phyloP scores from a whole-genome alignment of 2,888 invertebrate species.

The Rhamphomyia laevipes region DNA sequence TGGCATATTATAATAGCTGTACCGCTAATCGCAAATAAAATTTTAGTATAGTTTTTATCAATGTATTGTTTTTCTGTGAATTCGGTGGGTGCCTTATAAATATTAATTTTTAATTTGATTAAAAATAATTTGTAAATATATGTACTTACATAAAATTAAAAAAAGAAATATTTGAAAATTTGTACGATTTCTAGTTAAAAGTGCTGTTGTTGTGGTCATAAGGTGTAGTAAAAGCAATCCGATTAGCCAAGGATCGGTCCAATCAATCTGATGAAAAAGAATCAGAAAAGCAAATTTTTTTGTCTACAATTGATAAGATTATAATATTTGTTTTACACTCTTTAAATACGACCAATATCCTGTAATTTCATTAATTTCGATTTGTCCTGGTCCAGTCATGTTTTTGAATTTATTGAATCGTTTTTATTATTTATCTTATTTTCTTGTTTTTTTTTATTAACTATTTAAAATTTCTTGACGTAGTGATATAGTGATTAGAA shows the following conservation, averaged over 20 bases:
- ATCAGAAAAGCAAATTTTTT: no score
- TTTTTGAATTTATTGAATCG: neutral
- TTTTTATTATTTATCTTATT: neutral
- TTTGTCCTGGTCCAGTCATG: neutral
- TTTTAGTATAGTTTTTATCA: no score
- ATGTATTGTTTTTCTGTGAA: no score
- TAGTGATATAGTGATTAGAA: no score
- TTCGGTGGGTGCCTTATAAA: no score
- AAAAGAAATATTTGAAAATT: constrained; percentile 79
- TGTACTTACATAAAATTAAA: constrained; percentile 61
- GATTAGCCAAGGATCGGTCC: constrained; percentile 80
- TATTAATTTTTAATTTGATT: no score
- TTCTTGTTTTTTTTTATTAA: neutral
- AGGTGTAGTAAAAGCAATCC: constrained; percentile 64
- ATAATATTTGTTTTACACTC: constrained; percentile 55
- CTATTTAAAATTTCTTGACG: no score
- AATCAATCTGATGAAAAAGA: constrained; percentile 56
- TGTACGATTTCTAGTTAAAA: constrained; percentile 73
- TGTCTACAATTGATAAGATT: neutral
- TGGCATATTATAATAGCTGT: no score
- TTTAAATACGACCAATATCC: constrained; percentile 66
- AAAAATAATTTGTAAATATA: no score
- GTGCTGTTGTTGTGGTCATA: constrained; percentile 61
- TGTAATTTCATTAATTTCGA: constrained; percentile 49
- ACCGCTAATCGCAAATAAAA: no score